Evolutionary conservation across 1,140 invertebrate species (phyloP).

Genomic region (Caenorhabditis inopinata): DNA sequence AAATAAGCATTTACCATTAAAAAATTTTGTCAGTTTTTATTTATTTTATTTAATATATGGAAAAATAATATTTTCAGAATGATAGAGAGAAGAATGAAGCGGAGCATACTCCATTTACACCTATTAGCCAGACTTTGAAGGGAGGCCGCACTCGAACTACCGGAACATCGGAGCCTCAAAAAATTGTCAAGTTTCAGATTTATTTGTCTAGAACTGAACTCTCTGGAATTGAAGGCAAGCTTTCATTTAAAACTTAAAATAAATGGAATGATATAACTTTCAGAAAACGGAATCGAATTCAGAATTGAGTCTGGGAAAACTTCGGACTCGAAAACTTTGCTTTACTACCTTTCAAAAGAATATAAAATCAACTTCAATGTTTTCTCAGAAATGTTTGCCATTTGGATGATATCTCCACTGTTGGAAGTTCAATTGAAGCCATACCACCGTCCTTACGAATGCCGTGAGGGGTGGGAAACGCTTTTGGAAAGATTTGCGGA

Average conservation of each 20-base stretch:
- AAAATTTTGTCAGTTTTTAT: background rate
- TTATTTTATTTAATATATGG: too few species aligned
- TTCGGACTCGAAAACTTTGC: background rate
- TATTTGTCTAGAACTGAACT: background rate
- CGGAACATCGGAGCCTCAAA: background rate
- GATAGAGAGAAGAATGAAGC: background rate
- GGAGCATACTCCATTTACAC: background rate
- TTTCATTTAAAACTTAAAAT: background rate
- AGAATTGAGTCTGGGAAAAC: constrained; percentile 12
- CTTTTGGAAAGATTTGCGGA: background rate
- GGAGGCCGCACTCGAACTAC: background rate
- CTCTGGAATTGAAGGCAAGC: background rate
- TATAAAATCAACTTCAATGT: background rate
- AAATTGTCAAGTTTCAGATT: background rate
- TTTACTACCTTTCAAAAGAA: background rate
- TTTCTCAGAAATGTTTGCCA: constrained; percentile 2
- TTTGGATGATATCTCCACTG: constrained; percentile 16
- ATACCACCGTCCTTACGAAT: constrained; percentile 18
- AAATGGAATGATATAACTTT: background rate
- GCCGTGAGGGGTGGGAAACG: background rate
- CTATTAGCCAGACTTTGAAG: background rate
- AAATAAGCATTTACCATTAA: background rate
- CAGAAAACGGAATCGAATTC: background rate
- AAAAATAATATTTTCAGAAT: too few species aligned
- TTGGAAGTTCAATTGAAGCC: constrained; percentile 19